Evolutionary conservation across 2,888 invertebrate species (phyloP), one percentile per base, ranked within the genome.

Genomic region (Oscheius sp.): DNA sequence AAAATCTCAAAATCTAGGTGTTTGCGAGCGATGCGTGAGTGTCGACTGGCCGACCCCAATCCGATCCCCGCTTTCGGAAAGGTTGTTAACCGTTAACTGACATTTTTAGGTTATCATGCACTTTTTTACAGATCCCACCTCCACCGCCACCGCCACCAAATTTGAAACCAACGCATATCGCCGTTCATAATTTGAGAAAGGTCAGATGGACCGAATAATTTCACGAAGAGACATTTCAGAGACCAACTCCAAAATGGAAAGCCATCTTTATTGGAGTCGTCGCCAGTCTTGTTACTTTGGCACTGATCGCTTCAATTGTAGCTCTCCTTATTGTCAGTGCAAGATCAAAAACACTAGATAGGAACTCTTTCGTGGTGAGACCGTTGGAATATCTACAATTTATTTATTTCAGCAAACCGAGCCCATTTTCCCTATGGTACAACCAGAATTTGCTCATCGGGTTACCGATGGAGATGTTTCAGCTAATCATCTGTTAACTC

Each of bases 401-500:
- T 52, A 27, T 49, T 12, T 49, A 25, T 29, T 52, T 52, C 52
- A 66, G 66, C 66, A 66, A 49, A 5, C 66, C 2, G 66, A 66
- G 16, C 71, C 71, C 21, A 16, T 71, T 6, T 71, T 71, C 41
- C 71, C 71, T 1, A 27, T 71, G 1, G 52, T 71, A 13, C 64
- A 35, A 16, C 66, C 72, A 6, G 64, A 72, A 27, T 66, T 64
- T 16, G 35, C 59, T 13, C 49, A 27, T 49, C 49, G 66, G n/a
- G 23, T 45, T 16, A 49, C 68, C 1, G 49, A 55, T 49, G 52
- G 52, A 13, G 81, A 86, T n/a, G 79, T 86, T 13, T 77, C 79
- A 3, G 76, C 85, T 7, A 85, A 82, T 68, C 80, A 82, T 63
- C 75, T 86, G n/a, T 66, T 85, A 35, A 85, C 85, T 41, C 73